A percentile compares a stretch with the other conserved stretches of the same genome.
These are phyloP conservation scores for Camelus dromedarius DNA, from an alignment of 2,113 vertebrate species.

Conservation along the genomic window DNA sequence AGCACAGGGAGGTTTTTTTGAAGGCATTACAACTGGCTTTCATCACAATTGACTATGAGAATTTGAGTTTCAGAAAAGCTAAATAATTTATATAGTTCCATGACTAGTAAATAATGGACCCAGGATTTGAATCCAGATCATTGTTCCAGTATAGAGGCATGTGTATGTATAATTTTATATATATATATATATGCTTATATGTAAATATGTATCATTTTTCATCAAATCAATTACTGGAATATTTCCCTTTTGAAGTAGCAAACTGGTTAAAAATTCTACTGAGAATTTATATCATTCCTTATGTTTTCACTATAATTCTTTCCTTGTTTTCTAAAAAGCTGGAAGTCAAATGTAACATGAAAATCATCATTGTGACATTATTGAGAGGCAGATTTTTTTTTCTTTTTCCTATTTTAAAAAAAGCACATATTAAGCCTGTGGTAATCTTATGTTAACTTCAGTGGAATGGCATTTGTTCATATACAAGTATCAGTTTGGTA, in stretches of 20 bases:
- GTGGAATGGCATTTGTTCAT: background rate
- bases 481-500: conserved; percentile 2
- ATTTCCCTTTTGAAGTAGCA: background rate
- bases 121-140: background rate
- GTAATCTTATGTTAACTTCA: conserved; percentile 26
- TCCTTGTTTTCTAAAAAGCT: conserved; percentile 21
- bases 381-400: background rate
- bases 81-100: background rate
- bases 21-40: background rate
- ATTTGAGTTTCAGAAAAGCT: conserved; percentile 51
- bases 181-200: background rate
- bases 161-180: background rate
- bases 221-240: conserved; percentile 9
- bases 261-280: background rate
- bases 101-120: background rate
- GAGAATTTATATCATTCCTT: background rate
- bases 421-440: background rate
- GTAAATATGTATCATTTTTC: background rate
- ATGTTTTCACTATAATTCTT: conserved; percentile 32
- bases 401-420: background rate
- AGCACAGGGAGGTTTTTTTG: conserved; percentile 1
- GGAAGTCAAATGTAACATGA: conserved; percentile 9
- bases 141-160: background rate
- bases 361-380: conserved; percentile 50
- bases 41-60: background rate